Percentiles rank a stretch among this genome's conserved stretches.
Conservation (phyloP, 53 echinoderm and acorn worm genomes). For the Crossaster papposus region DNA sequence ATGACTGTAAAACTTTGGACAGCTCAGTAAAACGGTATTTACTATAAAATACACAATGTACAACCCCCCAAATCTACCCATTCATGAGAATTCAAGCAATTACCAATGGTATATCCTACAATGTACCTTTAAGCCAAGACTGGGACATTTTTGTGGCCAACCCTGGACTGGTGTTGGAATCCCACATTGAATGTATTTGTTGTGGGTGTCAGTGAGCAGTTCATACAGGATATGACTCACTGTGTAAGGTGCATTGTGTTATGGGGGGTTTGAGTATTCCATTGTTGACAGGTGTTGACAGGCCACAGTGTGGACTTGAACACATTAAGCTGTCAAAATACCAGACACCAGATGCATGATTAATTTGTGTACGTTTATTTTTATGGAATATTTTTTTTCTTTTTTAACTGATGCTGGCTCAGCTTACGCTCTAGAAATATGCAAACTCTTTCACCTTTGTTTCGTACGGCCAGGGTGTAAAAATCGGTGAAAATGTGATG, state of each 20-base stretch:
- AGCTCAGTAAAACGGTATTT: too few species aligned
- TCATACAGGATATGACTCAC: conserved; percentile 54
- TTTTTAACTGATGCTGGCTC: not conserved
- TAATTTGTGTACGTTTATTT: not conserved
- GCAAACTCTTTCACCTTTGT: too few species aligned
- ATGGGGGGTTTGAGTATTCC: conserved; percentile 29
- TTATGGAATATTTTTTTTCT: not conserved
- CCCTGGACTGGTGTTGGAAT: not conserved
- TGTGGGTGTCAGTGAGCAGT: not conserved
- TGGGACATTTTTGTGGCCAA: not conserved
- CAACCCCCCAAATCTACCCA: too few species aligned
- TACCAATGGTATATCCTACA: too few species aligned
- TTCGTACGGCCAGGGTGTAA: too few species aligned
- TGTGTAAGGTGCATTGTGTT: conserved; percentile 34
- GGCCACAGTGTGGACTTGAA: conserved; percentile 2
- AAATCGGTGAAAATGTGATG: too few species aligned
- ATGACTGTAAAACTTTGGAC: too few species aligned
- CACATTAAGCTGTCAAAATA: conserved; percentile 59
- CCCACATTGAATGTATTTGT: not conserved
- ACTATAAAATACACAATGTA: too few species aligned
- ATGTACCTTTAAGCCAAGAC: too few species aligned
- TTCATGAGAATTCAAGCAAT: too few species aligned
- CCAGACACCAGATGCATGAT: conserved; percentile 26
- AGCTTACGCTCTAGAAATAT: not conserved
- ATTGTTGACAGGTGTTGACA: conserved; percentile 56